Evolutionary conservation across 92 coral and sea anemone genomes (phyloP).

Genomic region (Hydrozoanthus gracilis): DNA sequence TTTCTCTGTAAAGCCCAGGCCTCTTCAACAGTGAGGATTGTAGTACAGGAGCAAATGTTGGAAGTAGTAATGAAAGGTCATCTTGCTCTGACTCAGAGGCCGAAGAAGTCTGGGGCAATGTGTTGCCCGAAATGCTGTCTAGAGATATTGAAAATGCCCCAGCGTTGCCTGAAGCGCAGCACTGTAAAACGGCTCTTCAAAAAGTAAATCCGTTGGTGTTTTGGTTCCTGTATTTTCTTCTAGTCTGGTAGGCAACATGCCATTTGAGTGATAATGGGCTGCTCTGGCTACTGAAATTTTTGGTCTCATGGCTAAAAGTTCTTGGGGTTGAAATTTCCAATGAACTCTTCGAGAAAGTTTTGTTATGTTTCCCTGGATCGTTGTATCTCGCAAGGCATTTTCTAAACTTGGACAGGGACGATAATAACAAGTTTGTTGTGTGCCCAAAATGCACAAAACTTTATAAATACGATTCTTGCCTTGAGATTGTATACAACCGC

Average conservation of each 20-base stretch:
- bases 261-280: conserved; percentile 75
- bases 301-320: conserved; percentile 60
- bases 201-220: conserved; percentile 60
- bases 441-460: conserved; percentile 72
- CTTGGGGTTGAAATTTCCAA: conserved; percentile 56
- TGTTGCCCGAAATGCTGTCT: conserved; percentile 53
- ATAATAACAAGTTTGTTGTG: conserved; percentile 68
- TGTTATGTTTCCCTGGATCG: conserved; percentile 59
- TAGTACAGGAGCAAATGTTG: too few relatives aligned
- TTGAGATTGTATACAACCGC: conserved; percentile 54
- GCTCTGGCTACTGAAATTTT: conserved; percentile 68
- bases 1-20: too few relatives aligned
- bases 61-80: neutral
- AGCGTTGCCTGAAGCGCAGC: conserved; percentile 56
- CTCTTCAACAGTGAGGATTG: too few relatives aligned
- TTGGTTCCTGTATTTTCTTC: conserved; percentile 70
- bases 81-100: neutral
- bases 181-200: conserved; percentile 26
- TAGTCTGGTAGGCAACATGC: conserved; percentile 63
- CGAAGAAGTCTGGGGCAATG: conserved; percentile 64
- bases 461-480: conserved; percentile 62
- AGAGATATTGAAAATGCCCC: conserved; percentile 55
- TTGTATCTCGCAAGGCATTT: conserved; percentile 54
- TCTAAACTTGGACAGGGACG: conserved; percentile 63
- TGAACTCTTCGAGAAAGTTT: conserved; percentile 46